Percentiles rank a stretch among this genome's conserved stretches.
These are phyloP conservation scores for Aplocera efformata DNA, from an alignment of 2,888 invertebrate genomes.

Conservation along the genomic window DNA sequence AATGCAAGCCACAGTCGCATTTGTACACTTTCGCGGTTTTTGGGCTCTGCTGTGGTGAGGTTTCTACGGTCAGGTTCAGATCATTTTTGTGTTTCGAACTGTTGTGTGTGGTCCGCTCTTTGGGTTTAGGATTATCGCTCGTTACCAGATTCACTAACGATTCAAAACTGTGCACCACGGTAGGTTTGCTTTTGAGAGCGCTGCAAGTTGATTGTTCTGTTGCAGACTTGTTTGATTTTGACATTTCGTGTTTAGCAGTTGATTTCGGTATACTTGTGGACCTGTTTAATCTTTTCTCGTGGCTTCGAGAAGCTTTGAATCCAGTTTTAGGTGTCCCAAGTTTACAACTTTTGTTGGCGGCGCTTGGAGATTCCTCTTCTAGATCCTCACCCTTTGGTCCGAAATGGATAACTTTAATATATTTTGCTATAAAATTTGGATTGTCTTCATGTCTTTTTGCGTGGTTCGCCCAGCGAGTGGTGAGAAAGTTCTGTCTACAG, in stretches of 20 bases:
- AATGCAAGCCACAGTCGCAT: slow-evolving; percentile 45
- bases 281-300: too few species aligned
- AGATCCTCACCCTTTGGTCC: slow-evolving; percentile 5
- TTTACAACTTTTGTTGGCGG: not conserved
- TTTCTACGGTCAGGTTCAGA: not conserved
- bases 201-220: not conserved
- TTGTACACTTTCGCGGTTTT: slow-evolving; percentile 28
- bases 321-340: not conserved
- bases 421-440: slow-evolving; percentile 10
- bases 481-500: slow-evolving; percentile 21
- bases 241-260: not conserved
- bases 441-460: slow-evolving; percentile 21
- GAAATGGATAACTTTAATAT: slow-evolving; percentile 10
- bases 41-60: slow-evolving; percentile 8
- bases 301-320: not conserved
- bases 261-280: not conserved
- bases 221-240: not conserved
- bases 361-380: too few species aligned
- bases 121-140: not conserved
- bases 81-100: not conserved
- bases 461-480: slow-evolving; percentile 17
- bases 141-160: slow-evolving; percentile 1
- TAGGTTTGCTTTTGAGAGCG: not conserved
- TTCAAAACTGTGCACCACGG: slow-evolving; percentile 1
- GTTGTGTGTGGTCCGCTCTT: not conserved